These are phyloP conservation scores for Orchesella flavescens DNA, from an alignment of 2,888 invertebrate genomes.

Conservation along the genomic window DNA sequence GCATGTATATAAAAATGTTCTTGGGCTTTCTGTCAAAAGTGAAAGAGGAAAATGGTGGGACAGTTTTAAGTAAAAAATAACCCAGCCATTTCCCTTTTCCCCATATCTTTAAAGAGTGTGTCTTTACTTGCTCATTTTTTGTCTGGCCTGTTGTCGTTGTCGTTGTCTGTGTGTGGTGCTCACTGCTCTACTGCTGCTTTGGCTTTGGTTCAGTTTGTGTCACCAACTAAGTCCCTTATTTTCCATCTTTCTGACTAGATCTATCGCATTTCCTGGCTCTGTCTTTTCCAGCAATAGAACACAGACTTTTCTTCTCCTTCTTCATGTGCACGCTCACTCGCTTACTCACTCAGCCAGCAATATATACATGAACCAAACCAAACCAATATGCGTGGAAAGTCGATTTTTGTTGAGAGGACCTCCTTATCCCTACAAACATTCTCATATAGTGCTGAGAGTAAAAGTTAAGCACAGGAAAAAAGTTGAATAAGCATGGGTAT, in stretches of 20 bases:
- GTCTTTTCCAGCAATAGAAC: constrained; percentile 42
- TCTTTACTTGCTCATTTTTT: constrained; percentile 16
- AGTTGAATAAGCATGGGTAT: not conserved
- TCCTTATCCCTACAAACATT: constrained; percentile 26
- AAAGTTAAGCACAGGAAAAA: not conserved
- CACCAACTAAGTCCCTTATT: constrained; percentile 65
- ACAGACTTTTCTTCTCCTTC: not conserved
- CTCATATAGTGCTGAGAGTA: not conserved
- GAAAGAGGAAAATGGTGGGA: constrained; percentile 52
- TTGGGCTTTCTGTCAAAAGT: constrained; percentile 54
- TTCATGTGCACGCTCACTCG: constrained; percentile 11
- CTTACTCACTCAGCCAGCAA: constrained; percentile 33
- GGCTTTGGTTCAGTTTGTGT: constrained; percentile 52
- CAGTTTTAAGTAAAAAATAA: constrained; percentile 63
- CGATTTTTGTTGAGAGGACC: constrained; percentile 28
- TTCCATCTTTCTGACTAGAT: constrained; percentile 65
- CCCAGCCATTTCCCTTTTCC: constrained; percentile 54
- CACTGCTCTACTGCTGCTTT: constrained; percentile 17
- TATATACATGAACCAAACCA: constrained; percentile 4
- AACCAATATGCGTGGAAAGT: constrained; percentile 48
- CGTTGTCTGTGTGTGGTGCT: constrained; percentile 1
- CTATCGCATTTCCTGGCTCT: constrained; percentile 66
- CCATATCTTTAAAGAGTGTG: constrained; percentile 20
- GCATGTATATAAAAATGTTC: constrained; percentile 6
- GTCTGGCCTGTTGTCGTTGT: not conserved